Base-by-base conservation (phyloP, 1,140 invertebrate species). In the Palaemon carinicauda region DNA sequence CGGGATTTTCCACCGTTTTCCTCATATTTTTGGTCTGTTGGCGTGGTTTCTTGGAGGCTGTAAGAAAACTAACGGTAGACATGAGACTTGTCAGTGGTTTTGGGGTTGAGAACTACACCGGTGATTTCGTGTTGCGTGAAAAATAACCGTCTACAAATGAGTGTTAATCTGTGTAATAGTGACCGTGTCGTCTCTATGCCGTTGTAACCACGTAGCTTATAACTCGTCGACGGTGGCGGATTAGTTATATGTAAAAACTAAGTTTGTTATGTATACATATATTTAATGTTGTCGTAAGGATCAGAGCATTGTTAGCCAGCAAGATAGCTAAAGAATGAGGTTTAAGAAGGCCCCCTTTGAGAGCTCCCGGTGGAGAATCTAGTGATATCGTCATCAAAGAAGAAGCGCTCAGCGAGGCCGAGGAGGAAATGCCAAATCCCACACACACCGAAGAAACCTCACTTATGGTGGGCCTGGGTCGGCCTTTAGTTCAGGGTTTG, bases 291-390 rank as follows among this genome's bases (percentile, higher is more conserved):
- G 12, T 41, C 21, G 24, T 52, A 15, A 33, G 51, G 29, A 33
- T 15, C 50, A 81, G 21, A 33, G 33, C 50, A 81, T 19, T 17
- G 50, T 50, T n/a, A 27, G 56, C 17, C 19, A 71, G 33, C 12
- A 27, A 81, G 50, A 50, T 17, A 31, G 24, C 24, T 21, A 24
- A 69, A 71, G 50, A 51, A 81, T 81, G 80, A 69, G 80, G 65
- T 69, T 81, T 15, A 81, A 81, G 50, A 81, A 52, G n/a, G 80
- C 60, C 1, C n/a, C 80, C 80, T 10, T 7, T 81, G 19, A 69
- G 56, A 24, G 56, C 75, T 29, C 19, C 80, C 50, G 80, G 80
- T 17, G 65, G 1, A 12, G 33, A 21, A 51, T 29, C 33, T 27
- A 27, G 17, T 15, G 51, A 24, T 51, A 54, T 65, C 3, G 51